phyloP scores from a whole-genome alignment of 1,140 invertebrate genomes.

The Lasaia peninsularis region DNA sequence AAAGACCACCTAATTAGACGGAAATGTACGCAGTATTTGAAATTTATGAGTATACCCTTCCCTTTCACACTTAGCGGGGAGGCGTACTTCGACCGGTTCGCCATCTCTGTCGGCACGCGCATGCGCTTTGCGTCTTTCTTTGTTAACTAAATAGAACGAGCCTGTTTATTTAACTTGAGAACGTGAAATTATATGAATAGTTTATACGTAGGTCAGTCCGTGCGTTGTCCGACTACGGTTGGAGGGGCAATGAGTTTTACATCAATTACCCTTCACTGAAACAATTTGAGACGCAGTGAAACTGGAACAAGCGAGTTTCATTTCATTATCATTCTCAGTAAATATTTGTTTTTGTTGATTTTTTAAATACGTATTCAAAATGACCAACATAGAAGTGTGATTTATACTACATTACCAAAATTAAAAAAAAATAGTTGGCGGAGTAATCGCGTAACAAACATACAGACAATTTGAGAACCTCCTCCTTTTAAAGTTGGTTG shows the following conservation, averaged over 20 bases:
- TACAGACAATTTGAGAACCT: too few species aligned
- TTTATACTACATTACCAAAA: too few species aligned
- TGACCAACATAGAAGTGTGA: too few species aligned
- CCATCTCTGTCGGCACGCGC: not conserved
- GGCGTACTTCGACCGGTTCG: not conserved
- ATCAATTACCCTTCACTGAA: not conserved
- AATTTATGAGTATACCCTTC: conserved; percentile 3
- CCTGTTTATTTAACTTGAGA: not conserved
- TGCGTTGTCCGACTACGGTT: not conserved
- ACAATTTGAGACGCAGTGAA: too few species aligned
- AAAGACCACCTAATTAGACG: conserved; percentile 1
- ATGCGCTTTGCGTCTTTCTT: not conserved
- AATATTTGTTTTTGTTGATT: too few species aligned
- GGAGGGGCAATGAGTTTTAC: not conserved
- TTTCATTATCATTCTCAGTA: too few species aligned
- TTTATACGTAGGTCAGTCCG: not conserved
- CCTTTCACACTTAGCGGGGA: not conserved
- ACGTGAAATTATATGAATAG: not conserved
- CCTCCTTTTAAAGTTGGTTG: too few species aligned
- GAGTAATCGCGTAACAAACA: too few species aligned
- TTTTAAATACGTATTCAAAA: too few species aligned
- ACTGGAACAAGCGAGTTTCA: too few species aligned
- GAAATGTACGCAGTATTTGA: conserved; percentile 8
- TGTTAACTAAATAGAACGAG: not conserved
- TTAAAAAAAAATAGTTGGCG: too few species aligned